Evolutionary conservation across 2,797 vertebrate species (phyloP), one percentile per base, ranked within the genome.

Genomic region (Nannoperca australis): DNA sequence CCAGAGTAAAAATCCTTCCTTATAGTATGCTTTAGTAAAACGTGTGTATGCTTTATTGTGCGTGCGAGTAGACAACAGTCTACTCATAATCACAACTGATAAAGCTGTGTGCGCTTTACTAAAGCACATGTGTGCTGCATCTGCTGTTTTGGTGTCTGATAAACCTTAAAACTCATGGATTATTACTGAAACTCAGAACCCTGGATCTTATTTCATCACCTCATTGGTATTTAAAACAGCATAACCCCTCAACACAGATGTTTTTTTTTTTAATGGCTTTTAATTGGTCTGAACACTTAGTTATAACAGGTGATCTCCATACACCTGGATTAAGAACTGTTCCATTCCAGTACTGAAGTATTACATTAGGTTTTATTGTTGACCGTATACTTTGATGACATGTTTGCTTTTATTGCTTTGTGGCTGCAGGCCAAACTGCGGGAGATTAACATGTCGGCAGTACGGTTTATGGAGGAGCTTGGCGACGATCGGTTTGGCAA

Each of bases 401-500:
- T 49, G 3, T 67, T 54, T 50, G 5, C 71, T 2, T 83, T 24
- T 79, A 10, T 78, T 85, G 5, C 76, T 88, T 69, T 76, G 15
- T 66, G 1, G 7, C 44, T 77, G 5, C 91, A 99, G 98, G 91
- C 91, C 62, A 99, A 98, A 91, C 94, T 97, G 73, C 95, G 97
- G 85, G 98, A 99, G 94, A 96, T 99, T 76, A 98, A 96, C 84
- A 81, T 98, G 66, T 98, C 98, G 5, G 94, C 96, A 0, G 95
- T 99, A 61, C 92, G 97, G 5, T 98, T 99, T 85, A 97, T 98
- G 97, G 98, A 99, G 84, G 98, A 98, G 56, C 94, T 99, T 1
- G 98, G 98, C 5, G 98, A 99, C 76, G 97, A 99, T 85, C 96
- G 97, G 0, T 99, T 98, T n/a, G 98, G 98, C 15, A 99, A 98